These are phyloP conservation scores for Mormyrus lacerda DNA, from an alignment of 2,113 vertebrate species.

Conservation along the genomic window DNA sequence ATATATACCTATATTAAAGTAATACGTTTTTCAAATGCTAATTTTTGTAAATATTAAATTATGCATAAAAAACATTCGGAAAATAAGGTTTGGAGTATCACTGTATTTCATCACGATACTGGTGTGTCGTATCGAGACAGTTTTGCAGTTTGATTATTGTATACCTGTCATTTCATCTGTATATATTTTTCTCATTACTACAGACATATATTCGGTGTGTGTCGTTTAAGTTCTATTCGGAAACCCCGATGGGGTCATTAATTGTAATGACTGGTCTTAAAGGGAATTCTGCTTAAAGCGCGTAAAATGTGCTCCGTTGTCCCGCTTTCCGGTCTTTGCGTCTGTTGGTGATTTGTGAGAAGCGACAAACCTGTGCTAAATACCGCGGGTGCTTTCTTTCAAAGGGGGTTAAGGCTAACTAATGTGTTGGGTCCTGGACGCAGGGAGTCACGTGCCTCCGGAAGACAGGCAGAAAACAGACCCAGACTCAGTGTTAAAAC, in stretches of 20 bases:
- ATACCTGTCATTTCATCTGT: too few species aligned
- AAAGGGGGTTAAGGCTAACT: constrained; percentile 36
- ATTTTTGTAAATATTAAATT: constrained; percentile 75
- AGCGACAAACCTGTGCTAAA: constrained; percentile 47
- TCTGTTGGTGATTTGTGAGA: constrained; percentile 44
- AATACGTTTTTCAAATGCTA: constrained; percentile 53
- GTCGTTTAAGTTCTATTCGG: neutral
- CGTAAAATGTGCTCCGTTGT: neutral
- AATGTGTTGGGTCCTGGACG: neutral
- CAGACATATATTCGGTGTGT: neutral
- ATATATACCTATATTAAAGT: neutral
- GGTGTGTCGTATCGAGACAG: neutral
- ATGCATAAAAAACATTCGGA: constrained; percentile 45
- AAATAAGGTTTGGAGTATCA: neutral
- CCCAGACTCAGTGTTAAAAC: neutral
- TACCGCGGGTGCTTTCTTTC: constrained; percentile 42
- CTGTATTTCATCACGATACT: neutral
- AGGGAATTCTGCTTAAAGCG: constrained; percentile 8
- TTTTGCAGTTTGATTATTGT: neutral
- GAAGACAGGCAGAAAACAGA: neutral
- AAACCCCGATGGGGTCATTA: neutral
- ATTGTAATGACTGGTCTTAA: neutral
- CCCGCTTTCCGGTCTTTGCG: neutral
- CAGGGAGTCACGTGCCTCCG: neutral
- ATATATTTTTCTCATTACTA: neutral